Base-by-base conservation (phyloP, 2,797 vertebrate genomes). In the Gadopsis bispinosus region DNA sequence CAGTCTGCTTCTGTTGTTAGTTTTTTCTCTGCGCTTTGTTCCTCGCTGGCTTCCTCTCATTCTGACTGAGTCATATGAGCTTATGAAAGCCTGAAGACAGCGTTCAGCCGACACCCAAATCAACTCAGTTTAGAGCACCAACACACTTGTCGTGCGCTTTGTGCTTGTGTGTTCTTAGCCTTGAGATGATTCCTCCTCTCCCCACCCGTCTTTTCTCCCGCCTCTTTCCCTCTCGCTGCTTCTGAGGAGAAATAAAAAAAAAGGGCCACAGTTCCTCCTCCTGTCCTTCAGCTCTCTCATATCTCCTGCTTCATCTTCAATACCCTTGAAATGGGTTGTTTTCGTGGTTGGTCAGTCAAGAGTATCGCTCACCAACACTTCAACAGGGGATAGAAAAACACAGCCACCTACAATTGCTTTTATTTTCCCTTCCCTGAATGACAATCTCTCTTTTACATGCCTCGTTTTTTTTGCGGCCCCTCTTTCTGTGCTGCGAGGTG, bases 291-390 rank as follows among this genome's bases (percentile, higher is more conserved):
- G 64, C 83, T 84, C 51, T 71, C 54, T 83, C 73, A 71, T 56
- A 85, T 82, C 88, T 86, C 55, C 78, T 33, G 47, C 79, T 69
- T 77, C 68, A 66, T 86, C 84, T 80, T 74, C 73, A 73, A 76
- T 65, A 37, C 64, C 77, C 82, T 88, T 83, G 75, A 89, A 89
- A 84, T 72, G 60, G 90, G 73, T 88, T 88, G 83, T 87, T 87
- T 88, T 83, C 75, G 26, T 58, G 26, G 39, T 59, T 86, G 84
- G 85, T 87, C 79, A 91, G 68, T 84, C 66, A 67, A 83, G 79
- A 79, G 87, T 69, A 60, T 83, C 77, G 35, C 77, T 87, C 80
- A 63, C 39, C 19, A 22, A 55, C 79, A 60, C 70, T 83, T 83
- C 64, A 67, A 20, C 62, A 9, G 35, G 33, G 33, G 41, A 47